Evolutionary conservation across 2,888 invertebrate genomes (phyloP), one percentile per base, ranked within the genome.

Genomic region (Dioctria linearis): DNA sequence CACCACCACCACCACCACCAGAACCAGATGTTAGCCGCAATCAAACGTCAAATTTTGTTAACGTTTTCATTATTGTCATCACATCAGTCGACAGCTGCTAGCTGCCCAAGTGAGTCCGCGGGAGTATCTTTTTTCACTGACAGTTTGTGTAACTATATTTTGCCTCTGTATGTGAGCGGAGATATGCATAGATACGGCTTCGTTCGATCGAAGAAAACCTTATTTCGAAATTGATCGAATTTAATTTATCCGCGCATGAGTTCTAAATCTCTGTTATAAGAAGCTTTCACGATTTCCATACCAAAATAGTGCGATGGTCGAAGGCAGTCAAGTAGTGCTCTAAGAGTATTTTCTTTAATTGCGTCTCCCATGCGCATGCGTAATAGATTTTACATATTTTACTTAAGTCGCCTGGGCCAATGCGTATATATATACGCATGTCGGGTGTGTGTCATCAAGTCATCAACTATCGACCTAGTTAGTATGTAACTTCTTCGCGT

Each of bases 11-110:
- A n/a, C n/a, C n/a, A n/a, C n/a, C 25, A 25, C 25, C 25, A 25
- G 67, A n/a, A 67, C 43, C 67, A 43, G 46, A 49, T 67, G 67
- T 40, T 65, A 40, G 25, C n/a, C 25, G 39, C 42, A 11, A 11
- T n/a, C 42, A n/a, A 40, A 67, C 46, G 5, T n/a, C n/a, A 25
- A 39, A 6, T 43, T 66, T 66, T 66, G 4, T 25, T 66, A 71
- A 71, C 51, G 8, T 71, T 71, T 71, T 71, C 71, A 54, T 71
- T 54, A 13, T 5, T 39, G 54, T 9, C 37, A 11, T 66, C 66
- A n/a, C 37, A 11, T 66, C 66, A n/a, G 71, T 11, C 37, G 39
- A 42, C 54, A 54, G 51, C 42, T 39, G 49, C 5, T 51, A 54
- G 54, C 37, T 71, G 71, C 13, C 71, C 71, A 54, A 54, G 46